Evolutionary conservation across 2,113 vertebrate species (phyloP), one percentile per base, ranked within the genome.

Genomic region (Hydrochoerus hydrochaeris): DNA sequence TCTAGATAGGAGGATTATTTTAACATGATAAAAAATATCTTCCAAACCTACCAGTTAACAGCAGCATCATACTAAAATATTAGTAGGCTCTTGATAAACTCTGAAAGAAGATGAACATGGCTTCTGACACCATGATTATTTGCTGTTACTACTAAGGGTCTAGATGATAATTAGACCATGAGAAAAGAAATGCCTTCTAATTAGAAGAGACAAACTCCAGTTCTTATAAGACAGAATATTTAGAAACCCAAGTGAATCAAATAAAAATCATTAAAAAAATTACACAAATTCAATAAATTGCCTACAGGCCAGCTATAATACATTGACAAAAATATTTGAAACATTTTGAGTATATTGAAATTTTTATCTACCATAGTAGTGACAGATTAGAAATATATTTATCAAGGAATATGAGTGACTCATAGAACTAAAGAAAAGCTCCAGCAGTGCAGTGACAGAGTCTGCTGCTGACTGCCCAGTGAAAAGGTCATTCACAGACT

Each of bases 401-500:
- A 35, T 24, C 10, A 7, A 7, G 54, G 52, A 60, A n/a, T 2
- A 35, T 4, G 8, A 28, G 4, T 6, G 1, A 4, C 38, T 22
- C 1, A 11, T 52, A 17, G 41, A 44, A 16, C 88, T 38, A 4
- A 4, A 28, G 80, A 17, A 28, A 26, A 14, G 17, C 5, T 13
- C 0, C 4, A 20, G 62, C 49, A 32, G 24, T 24, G 1, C 4
- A 0, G 5, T 6, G 2, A 13, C 7, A 2, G 87, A 73, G 57
- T 17, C 7, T 0, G 9, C 83, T 17, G 46, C 32, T 9, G 2
- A 44, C 41, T 38, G 0, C 11, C 2, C n/a, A 2, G 41, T 0
- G 3, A 28, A n/a, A 19, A 63, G 12, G 30, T 0, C 1, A 30
- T 1, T 19, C 49, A 4, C 5, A 0, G 2, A 5, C 2, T 38